Evolutionary conservation across 1,140 invertebrate species (phyloP).

Genomic region (Batillaria attramentaria): DNA sequence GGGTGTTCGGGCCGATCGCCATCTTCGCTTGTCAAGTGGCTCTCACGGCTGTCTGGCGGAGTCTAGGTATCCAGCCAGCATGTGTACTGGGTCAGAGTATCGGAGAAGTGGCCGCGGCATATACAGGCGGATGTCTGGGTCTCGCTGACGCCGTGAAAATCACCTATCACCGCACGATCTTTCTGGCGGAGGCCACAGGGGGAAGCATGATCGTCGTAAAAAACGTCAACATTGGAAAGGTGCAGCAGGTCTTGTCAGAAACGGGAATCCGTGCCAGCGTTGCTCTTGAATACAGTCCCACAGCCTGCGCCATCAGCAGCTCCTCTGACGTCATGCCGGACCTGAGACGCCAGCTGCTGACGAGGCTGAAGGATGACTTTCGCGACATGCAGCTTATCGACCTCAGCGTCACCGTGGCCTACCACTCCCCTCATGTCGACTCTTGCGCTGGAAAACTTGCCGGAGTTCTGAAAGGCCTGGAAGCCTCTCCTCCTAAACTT

Average conservation of each 20-base stretch:
- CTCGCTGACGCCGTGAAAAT: slow-evolving; percentile 52
- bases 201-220: slow-evolving; percentile 56
- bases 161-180: slow-evolving; percentile 48
- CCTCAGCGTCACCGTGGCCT: slow-evolving; percentile 49
- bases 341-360: slow-evolving; percentile 17
- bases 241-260: slow-evolving; percentile 33
- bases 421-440: slow-evolving; percentile 46
- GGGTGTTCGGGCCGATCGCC: slow-evolving; percentile 48
- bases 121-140: slow-evolving; percentile 44
- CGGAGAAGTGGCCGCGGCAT: slow-evolving; percentile 59
- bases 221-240: slow-evolving; percentile 34
- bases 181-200: slow-evolving; percentile 34
- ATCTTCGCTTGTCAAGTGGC: slow-evolving; percentile 61
- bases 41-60: slow-evolving; percentile 46
- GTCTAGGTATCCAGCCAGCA: slow-evolving; percentile 47
- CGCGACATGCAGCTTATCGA: slow-evolving; percentile 9
- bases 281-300: slow-evolving; percentile 52
- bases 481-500: slow-evolving; percentile 17
- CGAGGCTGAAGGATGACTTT: slow-evolving; percentile 5
- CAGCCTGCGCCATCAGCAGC: slow-evolving; percentile 55
- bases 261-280: slow-evolving; percentile 40
- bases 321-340: slow-evolving; percentile 35
- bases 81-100: slow-evolving; percentile 59
- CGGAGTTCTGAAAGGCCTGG: slow-evolving; percentile 25
- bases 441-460: slow-evolving; percentile 16